Conservation (phyloP, 2,113 vertebrate species). For the Megaceryle maxima region DNA sequence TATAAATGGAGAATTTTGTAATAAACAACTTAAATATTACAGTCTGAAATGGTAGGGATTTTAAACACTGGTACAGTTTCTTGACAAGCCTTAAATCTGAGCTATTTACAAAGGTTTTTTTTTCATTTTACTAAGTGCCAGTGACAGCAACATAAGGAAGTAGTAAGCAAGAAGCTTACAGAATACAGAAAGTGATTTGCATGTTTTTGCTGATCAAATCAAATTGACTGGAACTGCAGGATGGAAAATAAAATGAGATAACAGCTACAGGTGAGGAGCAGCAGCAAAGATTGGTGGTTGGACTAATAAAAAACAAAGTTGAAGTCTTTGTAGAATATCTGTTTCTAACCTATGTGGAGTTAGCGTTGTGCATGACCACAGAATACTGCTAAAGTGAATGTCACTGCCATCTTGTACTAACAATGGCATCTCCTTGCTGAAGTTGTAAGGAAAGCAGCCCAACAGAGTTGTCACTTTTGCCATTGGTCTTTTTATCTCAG, state of each 20-base stretch:
- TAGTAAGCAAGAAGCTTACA: neutral
- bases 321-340: neutral
- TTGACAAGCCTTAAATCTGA: neutral
- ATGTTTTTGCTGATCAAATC: neutral
- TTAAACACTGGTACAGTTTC: neutral
- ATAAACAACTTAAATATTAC: neutral
- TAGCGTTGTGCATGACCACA: neutral
- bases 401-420: neutral
- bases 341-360: neutral
- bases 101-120: neutral
- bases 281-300: neutral
- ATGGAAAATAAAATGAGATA: conserved; percentile 25
- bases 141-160: neutral
- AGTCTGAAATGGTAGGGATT: neutral
- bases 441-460: neutral
- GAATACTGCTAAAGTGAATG: neutral
- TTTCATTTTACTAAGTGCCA: neutral
- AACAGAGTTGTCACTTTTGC: neutral
- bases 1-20: neutral
- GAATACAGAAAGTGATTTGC: neutral
- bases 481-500: neutral
- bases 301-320: neutral
- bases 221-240: neutral
- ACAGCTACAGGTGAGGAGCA: too few relatives aligned
- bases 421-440: neutral